Base-by-base conservation (phyloP, 2,797 vertebrate species). In the Linurgus olivaceus region DNA sequence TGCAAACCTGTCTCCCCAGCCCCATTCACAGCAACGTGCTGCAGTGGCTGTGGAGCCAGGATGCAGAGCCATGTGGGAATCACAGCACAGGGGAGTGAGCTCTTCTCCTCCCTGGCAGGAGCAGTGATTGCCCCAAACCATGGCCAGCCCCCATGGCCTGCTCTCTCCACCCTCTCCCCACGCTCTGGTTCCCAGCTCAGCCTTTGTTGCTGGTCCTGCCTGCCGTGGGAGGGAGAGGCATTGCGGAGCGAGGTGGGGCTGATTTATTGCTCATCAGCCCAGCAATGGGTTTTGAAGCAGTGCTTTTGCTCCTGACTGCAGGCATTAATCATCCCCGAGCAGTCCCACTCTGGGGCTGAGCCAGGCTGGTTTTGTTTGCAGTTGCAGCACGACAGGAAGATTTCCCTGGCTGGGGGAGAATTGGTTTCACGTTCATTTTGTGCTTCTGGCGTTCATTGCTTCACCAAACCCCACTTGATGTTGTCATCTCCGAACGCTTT, bases 181-280 rank as follows among this genome's bases (percentile, higher is more conserved):
- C 2, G 1, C 73, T 78, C 44, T 0, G 0, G 12, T 73, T 78
- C 5, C 2, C 58, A 88, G 87, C 89, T 88, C 82, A 55, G 57
- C 52, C 62, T 88, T 82, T 94, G 67, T 82, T 90, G 62, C 89
- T 0, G 3, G 33, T 81, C 58, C 79, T 88, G 85, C 73, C 61
- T 8, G n/a, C 77, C 10, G 6, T 11, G 5, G 80, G 89, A 93
- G 94, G 88, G 91, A 90, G 82, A 88, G 87, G 74, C 91, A 84
- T 70, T 94, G 93, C 70, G 7, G 87, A 94, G 94, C 47, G 88
- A 97, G 96, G 94, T 96, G 94, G 94, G 96, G 93, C 95, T 96
- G 96, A 94, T 96, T 96, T 96, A 95, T 94, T 91, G 94, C 74
- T 90, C 94, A 29, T 74, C 88, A 80, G 93, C 89, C 73, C 13